Evolutionary conservation across 2,797 vertebrate species (phyloP).

Genomic region (Acanthis flammea): DNA sequence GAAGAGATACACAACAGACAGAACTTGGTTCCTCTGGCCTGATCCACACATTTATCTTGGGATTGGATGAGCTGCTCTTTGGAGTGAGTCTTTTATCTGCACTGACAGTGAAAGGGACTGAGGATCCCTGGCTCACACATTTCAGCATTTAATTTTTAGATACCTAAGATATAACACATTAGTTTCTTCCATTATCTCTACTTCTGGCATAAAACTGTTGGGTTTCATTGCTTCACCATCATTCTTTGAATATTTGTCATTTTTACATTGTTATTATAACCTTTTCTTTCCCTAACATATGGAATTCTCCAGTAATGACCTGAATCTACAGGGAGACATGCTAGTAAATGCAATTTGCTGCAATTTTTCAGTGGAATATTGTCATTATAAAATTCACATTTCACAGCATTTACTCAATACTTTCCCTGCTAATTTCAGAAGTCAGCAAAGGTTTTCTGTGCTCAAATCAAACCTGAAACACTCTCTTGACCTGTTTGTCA

Average conservation of each 20-base stretch:
- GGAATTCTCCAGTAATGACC: neutral
- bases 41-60: neutral
- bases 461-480: neutral
- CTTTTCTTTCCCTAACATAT: neutral
- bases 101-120: neutral
- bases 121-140: neutral
- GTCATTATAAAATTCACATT: neutral
- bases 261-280: slow-evolving; percentile 19
- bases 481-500: neutral
- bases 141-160: neutral
- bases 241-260: slow-evolving; percentile 38
- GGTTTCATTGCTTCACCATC: neutral
- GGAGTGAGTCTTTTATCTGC: neutral
- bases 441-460: neutral
- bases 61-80: neutral
- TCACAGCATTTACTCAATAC: neutral
- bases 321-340: neutral
- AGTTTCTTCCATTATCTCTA: neutral
- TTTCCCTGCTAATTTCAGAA: slow-evolving; percentile 8
- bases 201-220: neutral
- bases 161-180: neutral
- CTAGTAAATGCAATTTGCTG: neutral
- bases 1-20: neutral
- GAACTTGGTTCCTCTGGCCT: neutral
- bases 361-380: neutral